These are phyloP conservation scores for Torymus tubicola DNA, from an alignment of 2,888 invertebrate genomes.

Conservation along the genomic window DNA sequence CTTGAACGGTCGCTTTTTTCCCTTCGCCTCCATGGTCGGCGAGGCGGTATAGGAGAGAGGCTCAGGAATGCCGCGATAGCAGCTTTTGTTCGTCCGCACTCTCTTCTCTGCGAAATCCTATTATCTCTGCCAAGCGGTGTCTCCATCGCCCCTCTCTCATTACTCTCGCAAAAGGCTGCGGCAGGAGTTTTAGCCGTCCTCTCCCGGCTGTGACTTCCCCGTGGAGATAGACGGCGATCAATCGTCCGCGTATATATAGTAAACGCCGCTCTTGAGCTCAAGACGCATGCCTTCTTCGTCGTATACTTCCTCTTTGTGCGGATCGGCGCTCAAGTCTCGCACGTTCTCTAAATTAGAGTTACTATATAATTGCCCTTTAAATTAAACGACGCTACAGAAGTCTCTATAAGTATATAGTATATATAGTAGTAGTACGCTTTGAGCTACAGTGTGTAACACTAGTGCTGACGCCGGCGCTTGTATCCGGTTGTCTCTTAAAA, in stretches of 20 bases:
- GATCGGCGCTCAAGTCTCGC: neutral
- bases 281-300: neutral
- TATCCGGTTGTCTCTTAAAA: too few species aligned
- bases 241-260: slow-evolving; percentile 2
- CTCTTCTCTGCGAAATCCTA: slow-evolving; percentile 29
- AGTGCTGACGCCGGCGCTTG: too few species aligned
- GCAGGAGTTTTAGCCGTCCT: slow-evolving; percentile 17
- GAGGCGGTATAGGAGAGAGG: neutral
- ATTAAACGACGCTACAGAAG: too few species aligned
- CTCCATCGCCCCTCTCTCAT: slow-evolving; percentile 16
- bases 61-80: neutral
- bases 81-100: slow-evolving; percentile 5
- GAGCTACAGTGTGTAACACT: too few species aligned
- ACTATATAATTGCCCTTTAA: too few species aligned
- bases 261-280: neutral
- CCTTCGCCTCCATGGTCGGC: too few species aligned
- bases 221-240: neutral
- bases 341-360: too few species aligned
- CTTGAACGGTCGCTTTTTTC: slow-evolving; percentile 10
- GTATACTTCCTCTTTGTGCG: slow-evolving; percentile 5
- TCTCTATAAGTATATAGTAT: too few species aligned
- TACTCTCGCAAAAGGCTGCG: slow-evolving; percentile 34
- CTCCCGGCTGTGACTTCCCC: neutral
- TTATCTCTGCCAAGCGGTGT: slow-evolving; percentile 27
- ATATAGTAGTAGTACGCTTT: too few species aligned